Base-by-base conservation (phyloP, 2,888 invertebrate species). In the Dione vanillae region DNA sequence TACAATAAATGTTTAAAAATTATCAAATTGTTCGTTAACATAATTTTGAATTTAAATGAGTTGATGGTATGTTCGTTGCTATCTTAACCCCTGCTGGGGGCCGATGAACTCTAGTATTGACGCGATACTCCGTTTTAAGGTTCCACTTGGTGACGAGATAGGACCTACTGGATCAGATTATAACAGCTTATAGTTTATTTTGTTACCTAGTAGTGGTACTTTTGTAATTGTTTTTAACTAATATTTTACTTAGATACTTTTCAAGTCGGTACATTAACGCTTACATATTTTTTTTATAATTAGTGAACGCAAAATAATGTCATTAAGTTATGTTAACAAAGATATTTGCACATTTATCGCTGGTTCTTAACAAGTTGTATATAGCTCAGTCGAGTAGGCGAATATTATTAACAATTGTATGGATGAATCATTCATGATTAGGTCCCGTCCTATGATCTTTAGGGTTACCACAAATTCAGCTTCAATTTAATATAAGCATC, bases 81-180 rank as follows among this genome's bases (percentile, higher is more conserved):
- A 70, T 72, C 68, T 66, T 67, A 75, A 75, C 74, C 82, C 83
- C 80, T 80, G 80, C 81, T 80, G 81, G 77, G 80, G 80, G 80
- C 80, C 80, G 72, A 76, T 72, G 74, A 72, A 65, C 74, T 72
- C 66, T 65, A 58, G 56, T 51, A 54, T 67, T 59, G 66, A 59
- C 27, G 54, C 45, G 65, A 65, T 69, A 56, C 58, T 10, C 27
- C 40, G 54, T 69, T 54, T 64, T 37, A 62, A 62, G 62, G 61
- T 62, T 62, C 43, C 37, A 64, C 12, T 6, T 11, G 20, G 27
- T 61, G 45, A 61, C 43, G 51, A 19, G 40, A 8, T 27, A 43
- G 59, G 59, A 59, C 41, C 20, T 52, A 35, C 12, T 59, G 2
- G 41, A 41, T 20, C 19, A 11, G 45, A n/a, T 45, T 45, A 45